A percentile compares a stretch with the other conserved stretches of the same genome.
phyloP scores from a whole-genome alignment of 2,888 invertebrate species.

The Caenorhabditis becei region DNA sequence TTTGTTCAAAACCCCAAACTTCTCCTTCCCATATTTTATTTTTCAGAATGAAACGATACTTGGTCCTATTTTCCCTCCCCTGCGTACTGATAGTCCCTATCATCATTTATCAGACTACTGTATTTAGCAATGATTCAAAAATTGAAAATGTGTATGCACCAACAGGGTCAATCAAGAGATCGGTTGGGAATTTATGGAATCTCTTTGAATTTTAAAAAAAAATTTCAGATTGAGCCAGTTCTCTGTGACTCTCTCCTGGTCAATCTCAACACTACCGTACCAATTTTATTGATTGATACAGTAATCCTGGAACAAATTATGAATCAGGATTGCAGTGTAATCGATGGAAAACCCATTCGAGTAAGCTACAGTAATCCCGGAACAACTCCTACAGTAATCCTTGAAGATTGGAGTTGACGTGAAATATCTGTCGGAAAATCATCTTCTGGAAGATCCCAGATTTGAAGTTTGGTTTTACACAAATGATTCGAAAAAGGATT shows the following conservation, averaged over 20 bases:
- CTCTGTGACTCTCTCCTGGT: background rate
- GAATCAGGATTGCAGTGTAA: background rate
- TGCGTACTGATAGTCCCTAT: constrained; percentile 6
- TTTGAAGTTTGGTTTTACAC: constrained; percentile 29
- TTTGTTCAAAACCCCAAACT: too few relatives aligned
- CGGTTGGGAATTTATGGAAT: background rate
- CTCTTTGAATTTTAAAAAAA: background rate
- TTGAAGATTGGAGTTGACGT: constrained; percentile 43
- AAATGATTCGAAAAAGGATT: constrained; percentile 32
- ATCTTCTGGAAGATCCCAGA: constrained; percentile 6
- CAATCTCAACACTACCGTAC: constrained; percentile 10
- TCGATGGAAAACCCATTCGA: constrained; percentile 11
- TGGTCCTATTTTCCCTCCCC: background rate
- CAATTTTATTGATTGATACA: constrained; percentile 25
- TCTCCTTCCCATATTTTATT: too few relatives aligned
- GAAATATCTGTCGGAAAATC: background rate
- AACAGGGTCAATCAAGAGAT: background rate
- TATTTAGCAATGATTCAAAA: background rate
- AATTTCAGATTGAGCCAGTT: background rate
- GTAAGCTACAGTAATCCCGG: background rate
- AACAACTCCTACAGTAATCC: background rate
- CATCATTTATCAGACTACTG: constrained; percentile 10
- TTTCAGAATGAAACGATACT: constrained; percentile 12
- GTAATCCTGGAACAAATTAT: constrained; percentile 15
- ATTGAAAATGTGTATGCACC: background rate